Evolutionary conservation across 2,888 invertebrate genomes (phyloP), one percentile per base, ranked within the genome.

Genomic region (Pyrgus malvae): DNA sequence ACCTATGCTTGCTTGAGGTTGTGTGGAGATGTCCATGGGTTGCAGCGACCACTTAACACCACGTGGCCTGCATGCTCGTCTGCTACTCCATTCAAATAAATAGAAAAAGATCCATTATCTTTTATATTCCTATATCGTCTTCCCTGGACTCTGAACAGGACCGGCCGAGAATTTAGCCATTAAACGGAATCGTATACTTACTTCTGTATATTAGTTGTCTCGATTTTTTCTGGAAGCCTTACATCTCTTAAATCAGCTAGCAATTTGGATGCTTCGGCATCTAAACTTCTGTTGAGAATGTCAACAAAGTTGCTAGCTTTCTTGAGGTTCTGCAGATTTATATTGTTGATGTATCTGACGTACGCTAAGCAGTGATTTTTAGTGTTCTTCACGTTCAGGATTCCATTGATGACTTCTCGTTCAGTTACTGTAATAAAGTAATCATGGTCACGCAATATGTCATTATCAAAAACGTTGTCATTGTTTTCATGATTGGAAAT

Each of bases 341-440:
- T 99, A 78, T 99, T 98, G 85, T 98, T 98, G 77, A 99, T 99
- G 81, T 98, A 98, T 53, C 99, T 92, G 2, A 97, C 93, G 82
- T 99, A 99, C 0, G 98, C 98, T 37, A 99, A 89, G 69, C 98
- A 98, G 80, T 99, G 98, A 72, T 98, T 98, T 77, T 97, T 96
- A 0, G 97, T 98, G 74, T 98, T 97, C 73, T 96, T 96, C 0
- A 98, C 98, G 71, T 95, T 96, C 12, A 99, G 83, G 3, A 99
- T 92, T 0, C 99, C 99, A 71, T 98, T 97, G 65, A 98, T 98
- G 0, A 99, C 98, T 89, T 99, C 99, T 38, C 99, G 92, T 89
- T 99, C 99, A 1, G 99, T 99, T 17, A 99, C 99, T 98, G 81
- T 29, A 74, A 78, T 29, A 2, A 3, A 25, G 0, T 2, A 35